Conservation (phyloP, 1,140 invertebrate species). For the Watersipora subatra region DNA sequence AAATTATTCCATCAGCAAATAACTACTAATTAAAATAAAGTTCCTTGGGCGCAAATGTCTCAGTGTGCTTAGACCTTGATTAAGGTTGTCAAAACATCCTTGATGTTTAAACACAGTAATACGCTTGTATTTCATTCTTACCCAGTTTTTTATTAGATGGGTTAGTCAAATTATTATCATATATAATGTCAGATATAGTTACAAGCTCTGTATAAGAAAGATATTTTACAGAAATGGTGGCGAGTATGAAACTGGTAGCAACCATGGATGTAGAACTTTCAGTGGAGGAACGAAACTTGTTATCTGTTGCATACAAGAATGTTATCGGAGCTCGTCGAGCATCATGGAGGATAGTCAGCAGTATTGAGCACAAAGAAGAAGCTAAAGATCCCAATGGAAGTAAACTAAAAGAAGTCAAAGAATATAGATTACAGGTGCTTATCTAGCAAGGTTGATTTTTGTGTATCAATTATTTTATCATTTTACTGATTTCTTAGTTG, state of each 20-base stretch:
- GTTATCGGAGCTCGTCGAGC: slow-evolving; percentile 84
- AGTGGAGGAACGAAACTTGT: slow-evolving; percentile 72
- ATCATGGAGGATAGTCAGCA: slow-evolving; percentile 88
- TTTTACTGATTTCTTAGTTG: not conserved
- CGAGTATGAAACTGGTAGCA: slow-evolving; percentile 22
- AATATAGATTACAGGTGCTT: slow-evolving; percentile 31
- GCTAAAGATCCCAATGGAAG: slow-evolving; percentile 53
- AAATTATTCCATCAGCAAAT: too few species aligned
- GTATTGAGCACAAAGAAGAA: slow-evolving; percentile 64
- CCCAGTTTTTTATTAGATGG: too few species aligned
- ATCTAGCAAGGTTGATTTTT: too few species aligned
- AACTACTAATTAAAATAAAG: too few species aligned
- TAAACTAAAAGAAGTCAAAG: slow-evolving; percentile 44
- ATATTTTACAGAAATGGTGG: slow-evolving; percentile 32
- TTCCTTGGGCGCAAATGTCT: too few species aligned
- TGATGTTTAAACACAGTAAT: too few species aligned
- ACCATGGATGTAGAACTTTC: slow-evolving; percentile 8
- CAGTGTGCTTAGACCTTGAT: too few species aligned
- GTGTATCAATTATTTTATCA: not conserved
- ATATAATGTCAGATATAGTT: too few species aligned
- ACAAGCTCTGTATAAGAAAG: too few species aligned
- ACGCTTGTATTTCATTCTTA: too few species aligned
- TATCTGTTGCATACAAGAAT: slow-evolving; percentile 95
- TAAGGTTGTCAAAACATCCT: too few species aligned
- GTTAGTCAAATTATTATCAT: too few species aligned